Percentiles rank a stretch among this genome's conserved stretches.
These are phyloP conservation scores for Pardalotus punctatus DNA, from an alignment of 2,113 vertebrate genomes.

Conservation along the genomic window DNA sequence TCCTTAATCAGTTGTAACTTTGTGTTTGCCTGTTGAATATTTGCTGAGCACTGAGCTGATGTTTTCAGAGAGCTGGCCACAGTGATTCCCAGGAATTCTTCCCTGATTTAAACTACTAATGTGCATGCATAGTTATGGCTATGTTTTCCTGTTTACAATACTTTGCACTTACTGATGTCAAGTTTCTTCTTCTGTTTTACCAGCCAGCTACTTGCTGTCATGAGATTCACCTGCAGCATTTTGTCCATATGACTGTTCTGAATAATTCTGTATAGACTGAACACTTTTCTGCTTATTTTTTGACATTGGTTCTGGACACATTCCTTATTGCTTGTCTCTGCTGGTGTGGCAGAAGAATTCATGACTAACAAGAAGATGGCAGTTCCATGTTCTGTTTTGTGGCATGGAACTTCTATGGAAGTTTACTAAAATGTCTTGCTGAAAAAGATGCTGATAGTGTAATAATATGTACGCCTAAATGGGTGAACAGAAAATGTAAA, in stretches of 20 bases:
- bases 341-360: not conserved
- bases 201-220: not conserved
- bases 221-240: not conserved
- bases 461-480: fast-evolving
- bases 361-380: not conserved
- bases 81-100: not conserved
- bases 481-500: not conserved
- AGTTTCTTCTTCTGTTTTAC: not conserved
- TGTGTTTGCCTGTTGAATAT: not conserved
- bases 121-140: not conserved
- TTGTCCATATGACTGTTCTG: not conserved
- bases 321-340: not conserved
- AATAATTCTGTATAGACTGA: not conserved
- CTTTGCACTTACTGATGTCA: not conserved
- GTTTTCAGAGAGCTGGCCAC: not conserved
- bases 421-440: not conserved
- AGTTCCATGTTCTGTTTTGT: not conserved
- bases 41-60: not conserved
- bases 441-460: not conserved
- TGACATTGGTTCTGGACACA: not conserved
- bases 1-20: not conserved
- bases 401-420: not conserved
- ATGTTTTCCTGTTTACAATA: not conserved
- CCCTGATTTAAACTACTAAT: not conserved
- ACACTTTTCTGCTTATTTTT: not conserved